Base-by-base conservation (phyloP, 2,113 vertebrate species). In the Xenopus tropicalis region DNA sequence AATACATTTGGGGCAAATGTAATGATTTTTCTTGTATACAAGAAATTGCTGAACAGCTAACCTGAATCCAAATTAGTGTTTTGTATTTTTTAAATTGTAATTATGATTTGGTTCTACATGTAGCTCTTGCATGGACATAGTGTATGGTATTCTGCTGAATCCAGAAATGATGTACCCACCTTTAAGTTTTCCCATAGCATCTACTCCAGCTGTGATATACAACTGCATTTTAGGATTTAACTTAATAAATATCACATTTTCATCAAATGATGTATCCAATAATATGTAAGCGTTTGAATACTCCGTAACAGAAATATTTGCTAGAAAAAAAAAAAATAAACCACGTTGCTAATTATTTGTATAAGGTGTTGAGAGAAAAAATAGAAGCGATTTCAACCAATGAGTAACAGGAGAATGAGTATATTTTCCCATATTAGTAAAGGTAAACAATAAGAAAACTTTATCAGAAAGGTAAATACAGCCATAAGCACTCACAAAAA, bases 221-320 rank as follows among this genome's bases (percentile, higher is more conserved):
- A 93, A 72, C 80, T 99, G 96, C 96, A 98, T 95, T 29, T 80
- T 0, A 3, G 97, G 96, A 3, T 77, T 56, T 0, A 95, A 85
- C 82, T 97, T 94, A 43, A 98, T 37, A 42, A 86, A 77, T 14
- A 96, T 19, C 74, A 89, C 85, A 71, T 97, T 64, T 10, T n/a
- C 13, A 0, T 91, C 94, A 73, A 86, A 66, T 0, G 22, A 69
- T 52, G 90, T 90, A 20, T 85, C 73, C 1, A 89, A 68, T 11
- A 91, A 0, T 14, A 95, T 82, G 88, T 90, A 95, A 84, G 93
- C 94, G 16, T 92, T 92, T 0, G 96, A 94, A 0, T 92, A 92
- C 17, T 70, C 87, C 81, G 93, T 94, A 79, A 90, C 78, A 10
- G 85, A 93, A 66, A 95, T 25, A 0, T 93, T 88, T 10, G 86